Evolutionary conservation across 2,888 invertebrate genomes (phyloP), one percentile per base, ranked within the genome.

Genomic region (Epinotia nisella): DNA sequence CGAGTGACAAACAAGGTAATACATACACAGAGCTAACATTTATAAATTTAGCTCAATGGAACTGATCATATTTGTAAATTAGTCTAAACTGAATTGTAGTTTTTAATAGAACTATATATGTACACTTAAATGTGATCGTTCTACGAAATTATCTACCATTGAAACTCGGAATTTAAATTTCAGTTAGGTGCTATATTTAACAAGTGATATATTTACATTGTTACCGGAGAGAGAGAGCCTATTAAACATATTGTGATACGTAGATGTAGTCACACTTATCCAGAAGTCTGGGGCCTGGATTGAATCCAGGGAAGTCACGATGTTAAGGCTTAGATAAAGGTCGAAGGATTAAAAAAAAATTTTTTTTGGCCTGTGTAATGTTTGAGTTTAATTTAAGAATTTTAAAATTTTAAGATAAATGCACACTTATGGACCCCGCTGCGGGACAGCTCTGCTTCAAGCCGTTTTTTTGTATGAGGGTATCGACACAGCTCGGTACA

Each of bases 131-230:
- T 49, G 49, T 49, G 49, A n/a, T 5, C n/a, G n/a, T 49, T n/a
- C 49, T n/a, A 13, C 49, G n/a, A n/a, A n/a, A 13, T n/a, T 49
- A 35, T 9, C n/a, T 41, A 41, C 0, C 41, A 0, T 45, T 45
- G 15, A 13, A 49, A 49, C 1, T 19, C 0, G 7, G 13, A 19
- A n/a, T 24, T 11, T 17, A 17, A 15, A 21, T 15, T 29, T 49
- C 11, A 24, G 49, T n/a, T n/a, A 29, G 62, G 62, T 62, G 62
- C 29, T 62, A n/a, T 29, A 9, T 4, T 7, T n/a, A 24, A 29
- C 49, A 29, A 19, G 62, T 62, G 62, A 62, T 49, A 62, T 45
- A 24, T 62, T 49, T 62, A 29, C 62, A 62, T n/a, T n/a, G 45
- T 15, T 45, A 45, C 15, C 45, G 15, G 49, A 49, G n/a, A 15